These are phyloP conservation scores for Agonopterix subpropinquella DNA, from an alignment of 2,888 invertebrate species.

Conservation along the genomic window DNA sequence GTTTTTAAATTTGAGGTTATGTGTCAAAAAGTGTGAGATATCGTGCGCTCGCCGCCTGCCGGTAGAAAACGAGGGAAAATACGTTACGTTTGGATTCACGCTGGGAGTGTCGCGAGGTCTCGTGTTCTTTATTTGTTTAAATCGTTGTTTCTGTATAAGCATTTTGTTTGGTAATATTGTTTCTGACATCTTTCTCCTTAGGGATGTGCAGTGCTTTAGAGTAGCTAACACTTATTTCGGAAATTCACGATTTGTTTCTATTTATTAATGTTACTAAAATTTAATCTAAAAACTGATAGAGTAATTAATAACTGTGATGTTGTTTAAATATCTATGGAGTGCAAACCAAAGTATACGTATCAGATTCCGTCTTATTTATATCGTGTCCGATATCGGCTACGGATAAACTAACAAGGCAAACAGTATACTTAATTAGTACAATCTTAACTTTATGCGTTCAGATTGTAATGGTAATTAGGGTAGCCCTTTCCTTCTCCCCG, in stretches of 20 bases:
- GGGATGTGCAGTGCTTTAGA: background rate
- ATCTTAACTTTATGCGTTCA: slow-evolving; percentile 67
- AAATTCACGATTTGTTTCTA: too few relatives aligned
- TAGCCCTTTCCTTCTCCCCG: slow-evolving; percentile 28
- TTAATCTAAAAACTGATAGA: too few relatives aligned
- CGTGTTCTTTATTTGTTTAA: slow-evolving; percentile 49
- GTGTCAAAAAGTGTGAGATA: slow-evolving; percentile 49
- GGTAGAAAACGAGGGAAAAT: slow-evolving; percentile 47
- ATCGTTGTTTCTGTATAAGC: slow-evolving; percentile 18
- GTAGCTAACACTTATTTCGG: too few relatives aligned
- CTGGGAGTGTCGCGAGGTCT: slow-evolving; percentile 46
- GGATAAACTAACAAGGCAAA: slow-evolving; percentile 41
- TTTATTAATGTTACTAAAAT: too few relatives aligned
- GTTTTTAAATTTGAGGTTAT: slow-evolving; percentile 33
- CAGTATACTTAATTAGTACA: slow-evolving; percentile 64
- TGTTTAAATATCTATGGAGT: background rate
- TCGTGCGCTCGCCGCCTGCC: slow-evolving; percentile 38
- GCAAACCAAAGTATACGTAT: slow-evolving; percentile 26
- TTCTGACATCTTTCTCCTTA: slow-evolving; percentile 22
- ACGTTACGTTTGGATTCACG: slow-evolving; percentile 56
- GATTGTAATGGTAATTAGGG: slow-evolving; percentile 67
- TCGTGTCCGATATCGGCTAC: slow-evolving; percentile 26
- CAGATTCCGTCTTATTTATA: slow-evolving; percentile 40
- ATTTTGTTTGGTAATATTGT: slow-evolving; percentile 25
- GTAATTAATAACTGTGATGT: background rate